Percentiles rank a stretch among this genome's conserved stretches.
phyloP scores from a whole-genome alignment of 2,113 vertebrate genomes.

The Gnathonemus echidnorhynchus region DNA sequence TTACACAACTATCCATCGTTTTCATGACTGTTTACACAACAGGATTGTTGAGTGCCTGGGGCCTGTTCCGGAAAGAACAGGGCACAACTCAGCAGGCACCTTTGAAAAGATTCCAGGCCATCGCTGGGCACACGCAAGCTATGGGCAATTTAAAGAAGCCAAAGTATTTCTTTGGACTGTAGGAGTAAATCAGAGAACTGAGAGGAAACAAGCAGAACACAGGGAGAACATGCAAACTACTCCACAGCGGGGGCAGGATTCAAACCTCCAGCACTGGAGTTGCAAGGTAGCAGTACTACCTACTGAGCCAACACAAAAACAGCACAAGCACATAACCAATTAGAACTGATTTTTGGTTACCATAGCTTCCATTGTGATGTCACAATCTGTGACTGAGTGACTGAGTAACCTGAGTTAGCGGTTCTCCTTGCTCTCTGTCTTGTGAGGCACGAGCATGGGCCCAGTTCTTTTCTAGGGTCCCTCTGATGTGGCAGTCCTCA shows the following conservation, averaged over 20 bases:
- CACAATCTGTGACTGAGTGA: background rate
- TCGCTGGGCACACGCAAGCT: background rate
- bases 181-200: background rate
- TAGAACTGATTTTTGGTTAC: background rate
- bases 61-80: background rate
- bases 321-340: background rate
- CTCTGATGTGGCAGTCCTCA: conserved; percentile 37
- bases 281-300: background rate
- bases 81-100: background rate
- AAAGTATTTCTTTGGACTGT: background rate
- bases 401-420: background rate
- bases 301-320: background rate
- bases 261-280: background rate
- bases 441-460: background rate
- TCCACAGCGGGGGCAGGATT: background rate
- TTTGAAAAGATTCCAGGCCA: background rate
- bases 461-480: background rate
- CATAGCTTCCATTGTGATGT: background rate
- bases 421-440: background rate
- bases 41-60: background rate
- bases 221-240: background rate
- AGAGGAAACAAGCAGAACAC: background rate
- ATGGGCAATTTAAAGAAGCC: background rate
- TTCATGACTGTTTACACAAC: background rate
- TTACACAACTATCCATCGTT: background rate